A percentile compares a stretch with the other conserved stretches of the same genome.
Conservation (phyloP, 2,113 vertebrate species). For the Petroica traversi region DNA sequence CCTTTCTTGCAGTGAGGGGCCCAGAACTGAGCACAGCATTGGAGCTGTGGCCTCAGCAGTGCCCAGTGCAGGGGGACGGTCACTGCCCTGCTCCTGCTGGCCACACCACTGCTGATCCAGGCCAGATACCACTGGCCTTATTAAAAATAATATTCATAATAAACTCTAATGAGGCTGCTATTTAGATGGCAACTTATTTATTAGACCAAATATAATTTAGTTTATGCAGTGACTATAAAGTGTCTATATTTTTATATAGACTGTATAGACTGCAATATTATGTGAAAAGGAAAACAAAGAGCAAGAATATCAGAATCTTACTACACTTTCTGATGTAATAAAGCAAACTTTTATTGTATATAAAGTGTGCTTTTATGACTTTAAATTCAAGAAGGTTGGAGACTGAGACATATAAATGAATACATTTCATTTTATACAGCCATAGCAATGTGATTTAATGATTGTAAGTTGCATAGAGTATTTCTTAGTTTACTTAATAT, state of each 20-base stretch:
- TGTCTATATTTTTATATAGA: background rate
- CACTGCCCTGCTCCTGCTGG: background rate
- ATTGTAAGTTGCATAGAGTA: background rate
- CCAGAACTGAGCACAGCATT: background rate
- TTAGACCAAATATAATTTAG: background rate
- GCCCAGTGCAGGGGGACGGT: background rate
- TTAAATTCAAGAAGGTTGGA: background rate
- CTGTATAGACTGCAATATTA: background rate
- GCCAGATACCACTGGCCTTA: background rate
- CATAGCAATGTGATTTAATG: background rate
- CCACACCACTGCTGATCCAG: background rate
- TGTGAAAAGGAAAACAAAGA: background rate
- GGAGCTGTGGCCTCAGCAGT: background rate
- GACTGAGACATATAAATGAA: background rate
- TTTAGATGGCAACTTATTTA: conserved; percentile 8
- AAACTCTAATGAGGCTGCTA: background rate
- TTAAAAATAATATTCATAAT: conserved; percentile 4
- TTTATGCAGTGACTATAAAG: background rate
- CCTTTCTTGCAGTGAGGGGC: background rate
- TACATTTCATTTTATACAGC: background rate
- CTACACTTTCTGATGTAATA: background rate
- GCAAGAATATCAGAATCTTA: background rate
- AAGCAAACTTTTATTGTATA: background rate
- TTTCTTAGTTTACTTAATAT: background rate
- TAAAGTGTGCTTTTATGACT: background rate